These are phyloP conservation scores for Drosophila erecta DNA, from an alignment of 1,140 invertebrate species.

Conservation along the genomic window DNA sequence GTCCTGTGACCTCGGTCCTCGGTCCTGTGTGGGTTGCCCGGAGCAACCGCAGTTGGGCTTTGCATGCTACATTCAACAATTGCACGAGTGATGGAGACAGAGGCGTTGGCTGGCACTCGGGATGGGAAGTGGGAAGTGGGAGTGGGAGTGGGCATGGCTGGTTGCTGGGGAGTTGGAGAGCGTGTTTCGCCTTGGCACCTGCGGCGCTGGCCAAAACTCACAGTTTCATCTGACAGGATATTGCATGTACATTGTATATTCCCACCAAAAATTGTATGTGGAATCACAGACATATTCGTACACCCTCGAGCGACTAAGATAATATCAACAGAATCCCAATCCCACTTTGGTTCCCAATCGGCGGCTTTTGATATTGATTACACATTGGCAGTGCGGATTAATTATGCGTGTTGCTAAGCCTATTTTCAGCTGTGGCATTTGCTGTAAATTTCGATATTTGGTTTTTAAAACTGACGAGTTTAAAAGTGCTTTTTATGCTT, in stretches of 20 bases:
- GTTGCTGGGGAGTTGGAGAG: background rate
- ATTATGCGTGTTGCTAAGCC: background rate
- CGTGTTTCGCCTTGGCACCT: background rate
- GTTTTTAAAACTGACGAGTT: too few species aligned
- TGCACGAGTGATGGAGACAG: background rate
- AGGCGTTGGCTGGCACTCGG: background rate
- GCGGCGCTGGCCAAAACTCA: conserved; percentile 14
- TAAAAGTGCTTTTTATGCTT: too few species aligned
- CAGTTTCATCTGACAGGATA: conserved; percentile 44
- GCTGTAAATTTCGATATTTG: too few species aligned
- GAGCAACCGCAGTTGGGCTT: conserved; percentile 6
- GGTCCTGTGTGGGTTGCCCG: background rate
- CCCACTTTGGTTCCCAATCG: too few species aligned
- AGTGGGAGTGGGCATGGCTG: background rate
- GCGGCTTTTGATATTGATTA: conserved; percentile 48
- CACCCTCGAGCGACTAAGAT: conserved; percentile 18
- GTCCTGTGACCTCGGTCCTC: background rate
- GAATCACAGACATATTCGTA: conserved; percentile 2
- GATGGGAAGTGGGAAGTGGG: background rate
- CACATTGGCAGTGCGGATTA: background rate
- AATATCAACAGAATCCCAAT: conserved; percentile 37
- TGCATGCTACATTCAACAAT: conserved; percentile 4
- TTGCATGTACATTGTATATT: conserved; percentile 16
- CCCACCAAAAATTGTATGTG: background rate
- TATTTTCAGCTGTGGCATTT: too few species aligned